Evolutionary conservation across 2,113 vertebrate genomes (phyloP).

Genomic region (Cyrtonyx montezumae): DNA sequence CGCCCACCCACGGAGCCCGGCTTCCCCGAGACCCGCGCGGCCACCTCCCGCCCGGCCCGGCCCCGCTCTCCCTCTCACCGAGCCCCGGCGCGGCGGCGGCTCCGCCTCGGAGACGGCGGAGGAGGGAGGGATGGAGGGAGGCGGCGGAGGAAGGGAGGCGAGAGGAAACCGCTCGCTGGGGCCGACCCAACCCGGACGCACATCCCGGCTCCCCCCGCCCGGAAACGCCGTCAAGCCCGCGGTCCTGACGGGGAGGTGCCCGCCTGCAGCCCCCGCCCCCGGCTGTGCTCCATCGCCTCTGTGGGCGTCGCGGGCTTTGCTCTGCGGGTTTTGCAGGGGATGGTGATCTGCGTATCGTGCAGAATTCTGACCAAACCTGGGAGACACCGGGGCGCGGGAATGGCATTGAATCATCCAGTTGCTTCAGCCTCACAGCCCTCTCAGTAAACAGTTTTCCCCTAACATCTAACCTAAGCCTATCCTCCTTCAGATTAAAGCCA

Average conservation of each 20-base stretch:
- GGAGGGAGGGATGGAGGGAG: neutral
- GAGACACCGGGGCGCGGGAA: no score
- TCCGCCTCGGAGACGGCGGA: neutral
- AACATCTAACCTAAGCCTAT: neutral
- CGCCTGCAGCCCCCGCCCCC: neutral
- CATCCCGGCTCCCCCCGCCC: conserved; percentile 13
- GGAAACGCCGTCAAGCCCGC: conserved; percentile 55
- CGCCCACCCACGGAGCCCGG: no score
- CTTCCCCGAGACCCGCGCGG: no score
- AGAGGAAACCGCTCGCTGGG: neutral
- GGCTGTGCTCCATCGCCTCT: neutral
- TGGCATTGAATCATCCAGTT: no score
- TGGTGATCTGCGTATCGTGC: no score
- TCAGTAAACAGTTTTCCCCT: neutral
- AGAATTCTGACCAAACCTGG: no score
- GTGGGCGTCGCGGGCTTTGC: no score
- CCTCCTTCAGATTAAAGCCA: neutral
- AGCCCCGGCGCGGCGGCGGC: neutral
- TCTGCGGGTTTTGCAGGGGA: no score
- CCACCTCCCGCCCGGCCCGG: neutral
- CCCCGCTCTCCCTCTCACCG: neutral
- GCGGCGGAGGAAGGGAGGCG: neutral
- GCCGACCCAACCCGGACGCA: conserved; percentile 54
- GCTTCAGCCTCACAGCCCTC: neutral
- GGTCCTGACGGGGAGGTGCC: neutral